phyloP scores from a whole-genome alignment of 2,797 vertebrate genomes.

The Phylloscopus collybita region DNA sequence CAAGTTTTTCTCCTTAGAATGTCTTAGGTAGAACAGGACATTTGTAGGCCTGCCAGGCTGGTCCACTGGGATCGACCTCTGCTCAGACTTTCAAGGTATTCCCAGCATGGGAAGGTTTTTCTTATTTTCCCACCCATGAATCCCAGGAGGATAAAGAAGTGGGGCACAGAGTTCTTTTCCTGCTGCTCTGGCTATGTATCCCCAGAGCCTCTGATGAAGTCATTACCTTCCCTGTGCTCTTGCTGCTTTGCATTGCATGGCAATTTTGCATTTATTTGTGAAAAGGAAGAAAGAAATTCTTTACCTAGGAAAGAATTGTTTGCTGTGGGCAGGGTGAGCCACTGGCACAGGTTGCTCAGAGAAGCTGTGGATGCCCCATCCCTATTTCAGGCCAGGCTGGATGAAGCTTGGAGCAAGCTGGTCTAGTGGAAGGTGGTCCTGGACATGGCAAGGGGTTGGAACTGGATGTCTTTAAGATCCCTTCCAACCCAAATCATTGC shows the following conservation, averaged over 20 bases:
- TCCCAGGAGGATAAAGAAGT: background rate
- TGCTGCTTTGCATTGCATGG: rapidly evolving
- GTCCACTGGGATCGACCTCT: background rate
- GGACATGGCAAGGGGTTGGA: background rate
- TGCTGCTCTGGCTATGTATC: background rate
- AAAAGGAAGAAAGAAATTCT: background rate
- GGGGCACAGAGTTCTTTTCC: background rate
- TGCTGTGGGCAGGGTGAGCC: background rate
- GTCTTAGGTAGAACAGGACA: background rate
- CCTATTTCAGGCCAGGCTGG: background rate
- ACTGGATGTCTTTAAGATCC: background rate
- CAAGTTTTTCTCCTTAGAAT: background rate
- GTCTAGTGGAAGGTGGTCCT: background rate
- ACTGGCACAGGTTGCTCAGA: background rate
- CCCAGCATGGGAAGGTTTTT: background rate
- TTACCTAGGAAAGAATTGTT: background rate
- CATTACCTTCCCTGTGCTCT: background rate
- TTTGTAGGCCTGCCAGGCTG: background rate
- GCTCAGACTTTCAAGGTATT: background rate
- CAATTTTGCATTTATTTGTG: background rate
- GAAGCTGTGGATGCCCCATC: background rate
- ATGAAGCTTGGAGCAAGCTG: background rate
- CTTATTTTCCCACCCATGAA: background rate
- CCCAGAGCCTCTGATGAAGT: background rate
- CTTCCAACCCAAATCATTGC: background rate